A percentile compares a stretch with the other conserved stretches of the same genome.
Evolutionary conservation across 1,140 invertebrate genomes (phyloP).

Genomic region (Probaryconus sp.): DNA sequence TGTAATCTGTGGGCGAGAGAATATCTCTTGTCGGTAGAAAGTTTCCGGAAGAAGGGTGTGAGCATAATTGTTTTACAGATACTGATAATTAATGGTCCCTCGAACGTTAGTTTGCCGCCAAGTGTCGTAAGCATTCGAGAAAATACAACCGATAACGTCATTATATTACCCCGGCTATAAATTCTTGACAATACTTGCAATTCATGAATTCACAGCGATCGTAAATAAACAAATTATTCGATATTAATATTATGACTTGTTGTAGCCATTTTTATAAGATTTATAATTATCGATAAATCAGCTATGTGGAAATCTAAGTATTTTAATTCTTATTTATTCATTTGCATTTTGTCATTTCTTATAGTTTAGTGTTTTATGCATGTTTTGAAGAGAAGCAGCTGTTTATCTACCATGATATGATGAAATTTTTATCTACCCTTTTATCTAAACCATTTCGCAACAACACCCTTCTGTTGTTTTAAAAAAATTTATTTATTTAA

Average conservation of each 20-base stretch:
- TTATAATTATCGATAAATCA: slow-evolving; percentile 8
- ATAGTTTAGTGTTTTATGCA: too few species aligned
- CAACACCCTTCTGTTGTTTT: too few species aligned
- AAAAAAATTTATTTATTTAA: too few species aligned
- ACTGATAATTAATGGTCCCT: slow-evolving; percentile 14
- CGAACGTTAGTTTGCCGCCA: slow-evolving; percentile 3
- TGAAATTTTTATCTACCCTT: too few species aligned
- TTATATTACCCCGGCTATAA: slow-evolving; percentile 6
- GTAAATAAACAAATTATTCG: slow-evolving; percentile 12
- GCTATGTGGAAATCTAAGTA: too few species aligned
- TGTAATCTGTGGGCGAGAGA: slow-evolving; percentile 6
- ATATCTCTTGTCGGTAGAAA: slow-evolving; percentile 12
- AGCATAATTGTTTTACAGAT: slow-evolving; percentile 18
- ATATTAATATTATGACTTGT: slow-evolving; percentile 13
- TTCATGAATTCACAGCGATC: slow-evolving; percentile 1
- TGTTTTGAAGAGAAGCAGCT: too few species aligned
- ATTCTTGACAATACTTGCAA: slow-evolving; percentile 4
- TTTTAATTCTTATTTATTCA: too few species aligned
- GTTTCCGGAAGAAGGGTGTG: slow-evolving; percentile 21
- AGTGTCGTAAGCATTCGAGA: slow-evolving; percentile 12
- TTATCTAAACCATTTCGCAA: too few species aligned
- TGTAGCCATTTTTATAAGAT: slow-evolving; percentile 11
- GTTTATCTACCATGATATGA: too few species aligned
- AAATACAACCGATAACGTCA: slow-evolving; percentile 11
- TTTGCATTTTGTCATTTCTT: too few species aligned